Base-by-base conservation (phyloP, 2,113 vertebrate species). In the Labeo rohita region DNA sequence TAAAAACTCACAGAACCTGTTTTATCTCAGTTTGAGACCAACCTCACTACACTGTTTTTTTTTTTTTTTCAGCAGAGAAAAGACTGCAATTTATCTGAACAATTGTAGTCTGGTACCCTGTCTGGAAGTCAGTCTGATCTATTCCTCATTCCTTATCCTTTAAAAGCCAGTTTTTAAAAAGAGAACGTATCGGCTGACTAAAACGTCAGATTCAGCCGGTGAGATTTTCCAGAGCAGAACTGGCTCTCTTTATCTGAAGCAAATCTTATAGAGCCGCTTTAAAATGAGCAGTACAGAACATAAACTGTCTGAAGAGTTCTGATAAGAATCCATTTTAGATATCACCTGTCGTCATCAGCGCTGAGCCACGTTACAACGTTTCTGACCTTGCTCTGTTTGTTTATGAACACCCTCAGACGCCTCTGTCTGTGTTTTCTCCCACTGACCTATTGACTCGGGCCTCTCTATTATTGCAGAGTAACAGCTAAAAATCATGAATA, bases 351-450 rank as follows among this genome's bases (percentile, higher is more conserved):
- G 78, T 75, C 59, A 83, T 85, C 61, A 52, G 65, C 34, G 15
- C 15, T 34, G 56, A 80, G 13, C 23, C 12, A 23, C 15, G 45
- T 54, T 63, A 52, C 65, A 74, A 63, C 2, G 10, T 65, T 83
- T 47, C 65, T 87, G 88, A 89, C 84, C 88, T 85, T 84, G 83
- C 8, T 28, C 66, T 80, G 81, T 83, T 84, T 63, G 84, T 84
- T 87, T 85, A 54, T 79, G 70, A 86, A 73, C 83, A 72, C 74
- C 75, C 50, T 15, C 65, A 52, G 63, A 73, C 16, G 61, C 47
- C 16, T 66, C 56, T 21, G 45, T 50, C 56, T 50, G 75, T 81
- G 80, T 68, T 78, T 81, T 59, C 74, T 18, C 49, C 4, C 36
- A 4, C 59, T 79, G 52, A 89, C 68, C 76, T 84, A 74, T 75